These are phyloP conservation scores for Drosophila lacicola DNA, from an alignment of 2,888 invertebrate species.

Conservation along the genomic window DNA sequence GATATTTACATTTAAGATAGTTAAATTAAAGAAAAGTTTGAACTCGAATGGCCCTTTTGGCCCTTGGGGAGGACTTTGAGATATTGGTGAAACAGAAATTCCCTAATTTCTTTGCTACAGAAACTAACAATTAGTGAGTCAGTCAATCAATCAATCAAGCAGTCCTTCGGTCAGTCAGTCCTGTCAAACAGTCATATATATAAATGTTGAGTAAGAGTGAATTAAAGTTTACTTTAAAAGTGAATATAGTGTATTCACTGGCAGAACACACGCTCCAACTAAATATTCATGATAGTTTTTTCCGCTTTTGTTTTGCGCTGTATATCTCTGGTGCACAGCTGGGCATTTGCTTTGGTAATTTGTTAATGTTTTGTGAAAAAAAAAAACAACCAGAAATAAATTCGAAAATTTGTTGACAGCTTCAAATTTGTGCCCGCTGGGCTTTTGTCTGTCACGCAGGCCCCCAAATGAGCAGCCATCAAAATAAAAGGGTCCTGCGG, in stretches of 20 bases:
- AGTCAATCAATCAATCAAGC: neutral
- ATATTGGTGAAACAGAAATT: no score
- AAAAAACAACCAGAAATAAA: constrained; percentile 44
- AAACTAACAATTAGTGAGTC: neutral
- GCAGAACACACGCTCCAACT: neutral
- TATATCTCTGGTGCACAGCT: constrained; percentile 12
- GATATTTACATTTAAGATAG: no score
- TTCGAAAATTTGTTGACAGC: constrained; percentile 76
- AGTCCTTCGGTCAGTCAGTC: neutral
- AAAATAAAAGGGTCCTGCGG: constrained; percentile 64
- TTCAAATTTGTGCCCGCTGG: constrained; percentile 60
- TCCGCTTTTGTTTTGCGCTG: neutral
- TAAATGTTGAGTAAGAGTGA: neutral
- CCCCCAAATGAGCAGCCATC: constrained; percentile 37
- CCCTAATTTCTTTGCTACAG: no score
- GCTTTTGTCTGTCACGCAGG: constrained; percentile 57
- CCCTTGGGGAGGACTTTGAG: no score
- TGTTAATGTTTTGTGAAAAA: constrained; percentile 25
- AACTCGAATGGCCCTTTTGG: no score
- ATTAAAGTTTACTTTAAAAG: neutral
- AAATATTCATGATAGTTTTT: neutral
- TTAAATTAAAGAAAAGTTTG: no score
- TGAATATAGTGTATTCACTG: no score
- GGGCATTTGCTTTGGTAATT: constrained; percentile 31
- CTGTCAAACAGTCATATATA: neutral